These are phyloP conservation scores for Zalophus californianus DNA, from an alignment of 2,797 vertebrate species.

Conservation along the genomic window DNA sequence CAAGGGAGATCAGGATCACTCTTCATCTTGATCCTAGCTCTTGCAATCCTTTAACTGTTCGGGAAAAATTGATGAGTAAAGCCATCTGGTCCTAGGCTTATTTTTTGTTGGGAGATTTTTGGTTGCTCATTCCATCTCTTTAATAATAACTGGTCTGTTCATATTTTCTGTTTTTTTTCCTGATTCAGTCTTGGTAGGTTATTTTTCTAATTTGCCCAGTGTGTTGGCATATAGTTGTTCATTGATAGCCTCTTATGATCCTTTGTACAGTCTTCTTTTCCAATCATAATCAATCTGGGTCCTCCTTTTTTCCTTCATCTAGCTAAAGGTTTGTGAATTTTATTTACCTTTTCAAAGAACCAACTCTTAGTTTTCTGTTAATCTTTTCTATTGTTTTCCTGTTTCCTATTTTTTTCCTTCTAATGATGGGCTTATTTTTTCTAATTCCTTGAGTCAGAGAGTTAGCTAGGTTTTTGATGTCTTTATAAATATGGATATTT, in stretches of 20 bases:
- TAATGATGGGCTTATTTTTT: background rate
- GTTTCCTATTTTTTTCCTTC: background rate
- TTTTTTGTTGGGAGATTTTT: background rate
- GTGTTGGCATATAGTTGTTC: background rate
- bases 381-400: background rate
- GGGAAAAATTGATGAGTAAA: background rate
- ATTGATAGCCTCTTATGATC: background rate
- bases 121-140: background rate
- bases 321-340: background rate
- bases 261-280: background rate
- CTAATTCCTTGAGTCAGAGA: background rate
- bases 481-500: background rate
- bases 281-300: background rate
- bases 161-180: background rate
- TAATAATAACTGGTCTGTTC: background rate
- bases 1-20: background rate
- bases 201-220: background rate
- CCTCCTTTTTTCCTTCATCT: background rate
- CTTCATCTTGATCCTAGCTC: background rate
- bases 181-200: background rate
- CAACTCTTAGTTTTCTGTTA: background rate
- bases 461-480: background rate
- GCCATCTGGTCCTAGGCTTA: background rate
- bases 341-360: background rate
- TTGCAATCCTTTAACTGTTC: background rate